These are phyloP conservation scores for Tridacna crocea DNA, from an alignment of 2,888 invertebrate species.

Conservation along the genomic window DNA sequence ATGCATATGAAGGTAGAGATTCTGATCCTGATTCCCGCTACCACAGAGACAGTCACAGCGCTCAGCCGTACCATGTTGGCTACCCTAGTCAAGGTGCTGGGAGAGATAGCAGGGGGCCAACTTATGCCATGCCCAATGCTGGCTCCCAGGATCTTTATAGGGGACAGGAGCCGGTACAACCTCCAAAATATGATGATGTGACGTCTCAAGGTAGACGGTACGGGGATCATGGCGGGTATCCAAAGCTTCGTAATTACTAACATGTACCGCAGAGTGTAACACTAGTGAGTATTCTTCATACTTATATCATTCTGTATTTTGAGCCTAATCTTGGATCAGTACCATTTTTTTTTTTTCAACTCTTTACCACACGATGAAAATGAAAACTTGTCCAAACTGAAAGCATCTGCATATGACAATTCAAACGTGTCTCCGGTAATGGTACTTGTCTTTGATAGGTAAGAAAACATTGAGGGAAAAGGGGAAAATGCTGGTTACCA, in stretches of 20 bases:
- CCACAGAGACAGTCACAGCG: constrained; percentile 44
- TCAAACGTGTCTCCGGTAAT: no score
- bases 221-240: constrained; percentile 36
- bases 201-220: constrained; percentile 26
- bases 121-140: constrained; percentile 39
- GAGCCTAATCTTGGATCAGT: not conserved
- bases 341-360: not conserved
- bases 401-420: no score
- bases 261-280: not conserved
- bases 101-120: constrained; percentile 13
- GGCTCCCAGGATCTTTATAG: constrained; percentile 17
- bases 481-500: not conserved
- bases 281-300: constrained; percentile 14
- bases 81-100: constrained; percentile 19
- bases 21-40: constrained; percentile 38
- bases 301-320: not conserved
- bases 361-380: no score
- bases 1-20: constrained; percentile 57
- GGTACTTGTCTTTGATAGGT: no score
- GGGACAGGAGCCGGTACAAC: constrained; percentile 26
- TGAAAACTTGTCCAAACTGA: no score
- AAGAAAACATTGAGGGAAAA: not conserved
- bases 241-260: constrained; percentile 51
- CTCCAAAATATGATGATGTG: constrained; percentile 52
- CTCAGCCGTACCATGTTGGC: constrained; percentile 3